These are phyloP conservation scores for Nycteola revayana DNA, from an alignment of 2,888 invertebrate species.

Conservation along the genomic window DNA sequence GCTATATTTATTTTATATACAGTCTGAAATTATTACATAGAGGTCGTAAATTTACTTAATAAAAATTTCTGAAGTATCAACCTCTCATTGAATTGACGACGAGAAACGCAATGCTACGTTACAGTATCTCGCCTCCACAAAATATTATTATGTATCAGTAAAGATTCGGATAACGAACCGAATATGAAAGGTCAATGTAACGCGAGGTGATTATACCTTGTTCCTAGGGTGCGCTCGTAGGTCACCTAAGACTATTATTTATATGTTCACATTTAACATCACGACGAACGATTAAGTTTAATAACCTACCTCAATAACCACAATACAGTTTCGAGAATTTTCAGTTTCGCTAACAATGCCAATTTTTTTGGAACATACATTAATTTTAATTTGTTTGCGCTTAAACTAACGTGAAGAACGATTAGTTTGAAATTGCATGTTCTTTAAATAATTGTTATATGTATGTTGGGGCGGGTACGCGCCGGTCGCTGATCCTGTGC, in stretches of 20 bases:
- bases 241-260: slow-evolving; percentile 32
- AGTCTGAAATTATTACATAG: too few species aligned
- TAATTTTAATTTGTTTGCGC: too few species aligned
- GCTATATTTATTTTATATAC: neutral
- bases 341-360: too few species aligned
- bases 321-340: too few species aligned
- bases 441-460: too few species aligned
- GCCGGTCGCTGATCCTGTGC: slow-evolving; percentile 29
- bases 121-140: slow-evolving; percentile 15
- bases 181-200: slow-evolving; percentile 53
- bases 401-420: too few species aligned
- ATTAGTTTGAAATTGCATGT: too few species aligned
- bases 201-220: slow-evolving; percentile 62
- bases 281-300: slow-evolving; percentile 8
- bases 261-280: slow-evolving; percentile 7
- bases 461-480: slow-evolving; percentile 3
- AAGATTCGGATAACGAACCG: slow-evolving; percentile 56
- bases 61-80: too few species aligned
- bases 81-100: slow-evolving; percentile 16
- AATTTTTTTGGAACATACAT: too few species aligned
- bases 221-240: slow-evolving; percentile 56
- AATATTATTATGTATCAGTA: slow-evolving; percentile 49
- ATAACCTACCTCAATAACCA: too few species aligned
- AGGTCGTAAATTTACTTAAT: too few species aligned
- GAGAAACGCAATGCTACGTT: slow-evolving; percentile 29